Percentiles rank a stretch among this genome's conserved stretches.
Evolutionary conservation across 2,888 invertebrate genomes (phyloP).

Genomic region (Meandrusa payeni): DNA sequence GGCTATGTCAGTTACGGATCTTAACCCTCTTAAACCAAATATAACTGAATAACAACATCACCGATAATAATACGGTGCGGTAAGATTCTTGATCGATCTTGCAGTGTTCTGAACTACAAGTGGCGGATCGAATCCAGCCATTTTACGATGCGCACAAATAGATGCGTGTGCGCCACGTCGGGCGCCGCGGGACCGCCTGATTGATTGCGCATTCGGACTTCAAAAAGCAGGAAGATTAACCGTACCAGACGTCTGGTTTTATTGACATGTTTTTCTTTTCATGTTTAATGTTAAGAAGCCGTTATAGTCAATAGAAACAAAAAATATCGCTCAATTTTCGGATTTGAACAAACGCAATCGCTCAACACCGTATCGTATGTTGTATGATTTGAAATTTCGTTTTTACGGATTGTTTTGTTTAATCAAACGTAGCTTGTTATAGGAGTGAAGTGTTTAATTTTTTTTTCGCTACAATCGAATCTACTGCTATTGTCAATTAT

Average conservation of each 20-base stretch:
- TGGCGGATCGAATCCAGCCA: conserved; percentile 40
- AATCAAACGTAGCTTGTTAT: too few relatives aligned
- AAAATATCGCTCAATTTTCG: neutral
- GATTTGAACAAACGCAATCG: conserved; percentile 1
- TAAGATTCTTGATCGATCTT: conserved; percentile 31
- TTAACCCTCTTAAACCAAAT: too few relatives aligned
- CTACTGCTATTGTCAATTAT: too few relatives aligned
- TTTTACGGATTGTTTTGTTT: conserved; percentile 1
- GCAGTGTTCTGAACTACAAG: conserved; percentile 37
- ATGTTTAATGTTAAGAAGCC: conserved; percentile 12
- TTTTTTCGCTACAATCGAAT: too few relatives aligned
- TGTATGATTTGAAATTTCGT: conserved; percentile 6
- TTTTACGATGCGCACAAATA: conserved; percentile 47
- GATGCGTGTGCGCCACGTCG: conserved; percentile 37
- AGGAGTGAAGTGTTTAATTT: too few relatives aligned
- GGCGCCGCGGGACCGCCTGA: conserved; percentile 22
- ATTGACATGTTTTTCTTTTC: conserved; percentile 18
- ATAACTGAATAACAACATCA: too few relatives aligned
- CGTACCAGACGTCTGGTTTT: conserved; percentile 10
- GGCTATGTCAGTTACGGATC: too few relatives aligned
- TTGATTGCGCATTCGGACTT: conserved; percentile 18
- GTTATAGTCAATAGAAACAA: conserved; percentile 15
- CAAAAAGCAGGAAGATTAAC: conserved; percentile 20
- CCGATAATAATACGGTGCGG: conserved; percentile 15
- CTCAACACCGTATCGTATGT: conserved; percentile 1